Base-by-base conservation (phyloP, 2,113 vertebrate species). In the Stigmatopora argus region DNA sequence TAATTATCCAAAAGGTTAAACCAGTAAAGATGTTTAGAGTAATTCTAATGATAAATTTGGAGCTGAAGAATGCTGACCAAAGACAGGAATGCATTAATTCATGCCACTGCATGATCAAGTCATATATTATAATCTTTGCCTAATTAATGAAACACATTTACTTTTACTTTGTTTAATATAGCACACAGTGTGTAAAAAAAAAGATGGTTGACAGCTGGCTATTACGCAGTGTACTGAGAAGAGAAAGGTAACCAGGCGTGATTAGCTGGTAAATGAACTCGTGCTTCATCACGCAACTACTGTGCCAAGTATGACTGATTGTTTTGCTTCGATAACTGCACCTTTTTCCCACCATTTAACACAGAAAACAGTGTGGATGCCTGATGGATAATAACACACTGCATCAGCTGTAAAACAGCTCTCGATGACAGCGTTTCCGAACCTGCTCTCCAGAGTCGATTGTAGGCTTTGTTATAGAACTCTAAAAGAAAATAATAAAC, bases 1-100 rank as follows among this genome's bases (percentile, higher is more conserved):
- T 61, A 45, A 61, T 61, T 61, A 61, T 45, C 59, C 59, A 23
- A 61, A 61, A 61, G 59, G 59, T 45, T 61, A 61, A 61, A 61
- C 59, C 41, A 45, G 59, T 15, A 45, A 61, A 61, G 12, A 23
- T 61, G 41, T 61, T 45, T 45, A 14, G n/a, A 45, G n/a, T 21
- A 44, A 23, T 61, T 59, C 35, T 41, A 14, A 45, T 21, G n/a
- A 61, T 61, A 19, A 61, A 61, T 61, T 45, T 15, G 23, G 41
- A 45, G 41, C 6, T 21, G 38, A 5, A 15, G 31, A 19, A 45
- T 61, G 41, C 59, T 45, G 38, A 61, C 59, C 59, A 23, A 41
- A 45, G 41, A 15, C 19, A 23, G 17, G 31, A 46, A 61, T 15
- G 12, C 12, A 61, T 61, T 14, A 11, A 21, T 38, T 61, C 23